Evolutionary conservation across 2,113 vertebrate genomes (phyloP).

Genomic region (Varanus komodoensis): DNA sequence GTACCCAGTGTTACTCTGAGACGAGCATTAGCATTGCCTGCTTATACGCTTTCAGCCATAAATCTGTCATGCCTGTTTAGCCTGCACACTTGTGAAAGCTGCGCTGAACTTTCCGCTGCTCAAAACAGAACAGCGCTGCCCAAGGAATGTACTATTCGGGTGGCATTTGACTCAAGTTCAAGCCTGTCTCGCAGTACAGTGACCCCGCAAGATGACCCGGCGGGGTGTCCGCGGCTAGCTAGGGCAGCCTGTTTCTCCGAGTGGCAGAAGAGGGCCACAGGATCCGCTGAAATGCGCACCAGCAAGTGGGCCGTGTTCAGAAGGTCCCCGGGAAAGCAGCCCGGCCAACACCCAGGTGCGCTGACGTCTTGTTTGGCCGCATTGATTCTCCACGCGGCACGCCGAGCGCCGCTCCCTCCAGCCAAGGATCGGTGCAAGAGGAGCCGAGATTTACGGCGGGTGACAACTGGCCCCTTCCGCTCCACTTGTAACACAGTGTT

Average conservation of each 20-base stretch:
- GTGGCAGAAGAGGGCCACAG: neutral
- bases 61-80: neutral
- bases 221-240: too few species aligned
- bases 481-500: conserved; percentile 37
- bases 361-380: conserved; percentile 24
- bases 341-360: neutral
- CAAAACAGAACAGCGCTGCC: neutral
- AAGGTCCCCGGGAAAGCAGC: neutral
- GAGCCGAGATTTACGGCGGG: conserved; percentile 39
- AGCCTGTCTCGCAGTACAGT: neutral
- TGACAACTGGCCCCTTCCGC: conserved; percentile 34
- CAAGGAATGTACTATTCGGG: neutral
- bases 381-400: conserved; percentile 18
- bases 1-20: neutral
- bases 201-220: neutral
- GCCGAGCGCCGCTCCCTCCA: conserved; percentile 10
- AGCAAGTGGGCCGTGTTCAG: neutral
- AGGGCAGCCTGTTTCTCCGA: neutral
- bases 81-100: neutral
- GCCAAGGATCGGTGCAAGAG: conserved; percentile 28
- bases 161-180: neutral
- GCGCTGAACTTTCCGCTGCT: neutral
- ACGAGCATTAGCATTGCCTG: neutral
- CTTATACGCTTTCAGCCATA: neutral
- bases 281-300: neutral